Percentiles rank a stretch among this genome's conserved stretches.
Conservation (phyloP, 2,797 vertebrate species). For the Lepilemur ruficaudatus region DNA sequence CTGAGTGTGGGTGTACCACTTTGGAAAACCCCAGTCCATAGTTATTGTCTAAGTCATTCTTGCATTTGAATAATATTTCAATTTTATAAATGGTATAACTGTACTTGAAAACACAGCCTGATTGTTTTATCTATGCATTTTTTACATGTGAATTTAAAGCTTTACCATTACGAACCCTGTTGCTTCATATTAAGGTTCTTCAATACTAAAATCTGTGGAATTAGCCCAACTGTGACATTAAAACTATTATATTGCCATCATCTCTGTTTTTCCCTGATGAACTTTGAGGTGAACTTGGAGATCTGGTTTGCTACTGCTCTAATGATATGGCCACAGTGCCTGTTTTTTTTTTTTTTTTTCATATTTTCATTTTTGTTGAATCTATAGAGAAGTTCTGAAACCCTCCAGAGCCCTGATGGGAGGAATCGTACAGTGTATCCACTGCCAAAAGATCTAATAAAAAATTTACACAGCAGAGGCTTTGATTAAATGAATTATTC, state of each 20-base stretch:
- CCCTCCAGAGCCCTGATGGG: slow-evolving; percentile 49
- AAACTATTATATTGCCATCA: background rate
- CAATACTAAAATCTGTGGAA: background rate
- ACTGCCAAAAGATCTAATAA: slow-evolving; percentile 73
- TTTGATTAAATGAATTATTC: slow-evolving; percentile 77
- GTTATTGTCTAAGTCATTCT: background rate
- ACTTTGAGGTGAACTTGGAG: background rate
- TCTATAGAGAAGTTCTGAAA: slow-evolving; percentile 19
- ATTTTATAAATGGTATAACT: background rate
- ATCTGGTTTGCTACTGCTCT: slow-evolving; percentile 16
- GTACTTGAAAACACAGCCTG: background rate
- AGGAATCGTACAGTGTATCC: slow-evolving; percentile 50
- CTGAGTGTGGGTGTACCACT: background rate
- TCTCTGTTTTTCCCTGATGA: background rate
- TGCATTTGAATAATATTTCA: background rate
- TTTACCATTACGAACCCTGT: background rate
- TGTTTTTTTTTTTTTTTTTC: background rate
- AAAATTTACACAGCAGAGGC: slow-evolving; percentile 67
- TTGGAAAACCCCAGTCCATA: background rate
- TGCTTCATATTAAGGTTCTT: background rate
- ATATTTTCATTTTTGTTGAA: slow-evolving; percentile 46
- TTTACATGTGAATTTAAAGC: background rate
- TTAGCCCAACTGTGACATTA: background rate
- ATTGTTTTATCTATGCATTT: background rate
- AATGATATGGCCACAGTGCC: background rate